These are phyloP conservation scores for Gobionotothen gibberifrons DNA, from an alignment of 2,797 vertebrate species.

Conservation along the genomic window DNA sequence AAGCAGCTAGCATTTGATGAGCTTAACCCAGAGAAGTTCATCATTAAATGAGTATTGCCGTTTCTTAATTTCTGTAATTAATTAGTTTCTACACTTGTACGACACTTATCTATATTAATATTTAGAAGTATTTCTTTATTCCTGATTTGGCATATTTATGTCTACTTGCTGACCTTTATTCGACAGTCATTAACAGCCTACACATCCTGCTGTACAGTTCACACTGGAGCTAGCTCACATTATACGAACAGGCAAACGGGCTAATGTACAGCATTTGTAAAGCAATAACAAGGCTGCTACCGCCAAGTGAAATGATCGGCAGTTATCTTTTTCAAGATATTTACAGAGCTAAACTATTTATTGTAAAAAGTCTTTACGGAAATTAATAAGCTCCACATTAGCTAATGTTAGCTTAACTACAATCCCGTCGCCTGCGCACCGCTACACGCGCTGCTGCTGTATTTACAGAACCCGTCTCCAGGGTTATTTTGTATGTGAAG, in stretches of 20 bases:
- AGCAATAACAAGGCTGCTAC: not conserved
- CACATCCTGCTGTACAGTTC: not conserved
- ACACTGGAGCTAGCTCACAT: not conserved
- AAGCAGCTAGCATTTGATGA: not conserved
- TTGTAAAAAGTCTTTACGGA: not conserved
- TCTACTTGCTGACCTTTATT: not conserved
- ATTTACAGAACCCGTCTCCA: not conserved
- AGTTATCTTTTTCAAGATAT: not conserved
- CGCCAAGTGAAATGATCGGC: not conserved
- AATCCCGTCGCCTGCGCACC: not conserved
- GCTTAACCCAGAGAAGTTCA: not conserved
- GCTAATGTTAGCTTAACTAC: constrained; percentile 14
- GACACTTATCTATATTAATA: not conserved
- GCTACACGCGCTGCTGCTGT: not conserved
- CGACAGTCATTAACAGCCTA: not conserved
- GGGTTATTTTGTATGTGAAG: not conserved
- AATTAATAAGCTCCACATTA: not conserved
- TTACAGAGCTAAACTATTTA: not conserved
- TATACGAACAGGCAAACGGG: not conserved
- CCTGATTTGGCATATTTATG: not conserved
- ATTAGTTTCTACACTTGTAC: not conserved
- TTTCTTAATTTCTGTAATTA: not conserved
- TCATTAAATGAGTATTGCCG: not conserved
- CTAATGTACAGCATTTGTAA: not conserved
- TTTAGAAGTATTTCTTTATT: not conserved